Conservation (phyloP, 2,888 invertebrate genomes). For the Cheilosia vernalis region DNA sequence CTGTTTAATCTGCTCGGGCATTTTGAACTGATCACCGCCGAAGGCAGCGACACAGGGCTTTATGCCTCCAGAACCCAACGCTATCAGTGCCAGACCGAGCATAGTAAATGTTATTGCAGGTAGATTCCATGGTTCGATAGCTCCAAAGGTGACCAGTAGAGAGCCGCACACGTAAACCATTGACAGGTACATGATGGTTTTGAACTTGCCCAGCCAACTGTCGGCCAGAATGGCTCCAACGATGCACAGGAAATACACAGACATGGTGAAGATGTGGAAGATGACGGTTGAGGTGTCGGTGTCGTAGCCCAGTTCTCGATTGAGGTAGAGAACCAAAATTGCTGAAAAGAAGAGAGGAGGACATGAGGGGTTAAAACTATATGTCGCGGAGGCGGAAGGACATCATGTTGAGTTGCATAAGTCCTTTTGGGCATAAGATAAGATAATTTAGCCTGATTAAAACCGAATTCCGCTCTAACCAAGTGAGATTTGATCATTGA, state of each 20-base stretch:
- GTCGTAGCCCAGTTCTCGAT: conserved; percentile 86
- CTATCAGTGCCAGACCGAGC: conserved; percentile 88
- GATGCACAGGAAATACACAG: conserved; percentile 90
- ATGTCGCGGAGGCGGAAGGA: no score
- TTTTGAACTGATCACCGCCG: conserved; percentile 91
- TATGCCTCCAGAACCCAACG: conserved; percentile 91
- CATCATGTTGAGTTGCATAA: no score
- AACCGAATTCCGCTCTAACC: no score
- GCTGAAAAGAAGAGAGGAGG: conserved; percentile 84
- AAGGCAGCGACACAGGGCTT: conserved; percentile 93
- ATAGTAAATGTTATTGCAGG: conserved; percentile 85
- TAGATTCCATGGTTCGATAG: conserved; percentile 84
- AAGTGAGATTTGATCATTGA: no score
- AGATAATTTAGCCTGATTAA: no score
- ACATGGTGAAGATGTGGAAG: conserved; percentile 89
- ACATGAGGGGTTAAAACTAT: background rate
- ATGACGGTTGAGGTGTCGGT: conserved; percentile 88
- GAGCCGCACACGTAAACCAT: conserved; percentile 90
- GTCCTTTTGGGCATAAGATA: no score
- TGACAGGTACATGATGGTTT: conserved; percentile 89
- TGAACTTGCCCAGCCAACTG: conserved; percentile 91
- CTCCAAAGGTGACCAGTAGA: conserved; percentile 86
- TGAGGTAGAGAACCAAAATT: conserved; percentile 89
- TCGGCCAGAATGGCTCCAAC: conserved; percentile 92
- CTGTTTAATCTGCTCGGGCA: conserved; percentile 87